Conservation (phyloP, 2,797 vertebrate genomes). For the Pseudochirops cupreus region DNA sequence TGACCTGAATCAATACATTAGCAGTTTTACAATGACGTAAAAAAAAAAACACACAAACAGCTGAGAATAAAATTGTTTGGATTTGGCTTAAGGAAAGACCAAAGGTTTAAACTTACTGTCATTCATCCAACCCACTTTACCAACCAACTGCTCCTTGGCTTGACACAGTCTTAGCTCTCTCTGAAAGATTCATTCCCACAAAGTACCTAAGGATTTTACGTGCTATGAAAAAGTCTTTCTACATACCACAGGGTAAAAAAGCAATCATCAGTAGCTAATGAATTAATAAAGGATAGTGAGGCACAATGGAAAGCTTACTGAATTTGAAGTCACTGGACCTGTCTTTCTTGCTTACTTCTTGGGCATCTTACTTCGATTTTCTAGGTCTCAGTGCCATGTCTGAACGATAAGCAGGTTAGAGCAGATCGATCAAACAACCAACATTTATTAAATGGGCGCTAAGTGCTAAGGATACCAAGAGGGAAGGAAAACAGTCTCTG, state of each 20-base stretch:
- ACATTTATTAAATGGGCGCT: neutral
- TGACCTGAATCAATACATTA: neutral
- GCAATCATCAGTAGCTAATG: neutral
- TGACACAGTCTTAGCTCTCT: neutral
- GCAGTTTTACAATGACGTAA: neutral
- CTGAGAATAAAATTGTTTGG: slow-evolving; percentile 15
- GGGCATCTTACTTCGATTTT: neutral
- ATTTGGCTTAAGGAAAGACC: slow-evolving; percentile 27
- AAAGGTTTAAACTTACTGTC: slow-evolving; percentile 14
- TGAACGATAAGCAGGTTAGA: neutral
- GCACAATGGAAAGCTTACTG: neutral
- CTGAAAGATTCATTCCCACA: neutral
- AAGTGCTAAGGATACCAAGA: neutral
- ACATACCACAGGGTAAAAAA: slow-evolving; percentile 2
- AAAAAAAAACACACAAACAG: neutral
- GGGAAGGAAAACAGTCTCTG: neutral
- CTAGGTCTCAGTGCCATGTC: neutral
- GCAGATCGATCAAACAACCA: neutral
- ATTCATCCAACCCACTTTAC: slow-evolving; percentile 26
- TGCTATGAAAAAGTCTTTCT: neutral
- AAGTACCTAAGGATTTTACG: neutral
- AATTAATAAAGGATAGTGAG: neutral
- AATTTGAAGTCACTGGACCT: neutral
- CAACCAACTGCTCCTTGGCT: slow-evolving; percentile 13
- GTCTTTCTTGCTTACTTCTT: neutral